A percentile compares a stretch with the other conserved stretches of the same genome.
These are phyloP conservation scores for Notodonta dromedarius DNA, from an alignment of 2,888 invertebrate genomes.

Conservation along the genomic window DNA sequence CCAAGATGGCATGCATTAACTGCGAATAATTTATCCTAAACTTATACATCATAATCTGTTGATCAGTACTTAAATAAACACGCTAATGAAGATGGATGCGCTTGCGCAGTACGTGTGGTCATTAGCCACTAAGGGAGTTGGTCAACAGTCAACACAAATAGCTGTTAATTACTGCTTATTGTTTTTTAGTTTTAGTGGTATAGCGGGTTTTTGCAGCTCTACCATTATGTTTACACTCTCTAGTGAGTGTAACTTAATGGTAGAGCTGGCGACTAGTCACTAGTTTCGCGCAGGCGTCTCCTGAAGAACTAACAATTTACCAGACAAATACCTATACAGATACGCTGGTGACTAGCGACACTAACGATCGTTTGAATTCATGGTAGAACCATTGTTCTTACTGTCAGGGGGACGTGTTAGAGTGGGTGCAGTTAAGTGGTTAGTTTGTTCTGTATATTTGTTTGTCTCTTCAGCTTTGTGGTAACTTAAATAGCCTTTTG, in stretches of 20 bases:
- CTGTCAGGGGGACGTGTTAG: not conserved
- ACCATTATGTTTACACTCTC: not conserved
- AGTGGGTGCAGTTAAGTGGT: not conserved
- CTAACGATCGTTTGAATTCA: no score
- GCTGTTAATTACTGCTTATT: conserved; percentile 37
- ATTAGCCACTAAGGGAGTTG: conserved; percentile 34
- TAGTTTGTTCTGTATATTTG: not conserved
- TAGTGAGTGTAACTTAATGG: no score
- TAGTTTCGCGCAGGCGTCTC: no score
- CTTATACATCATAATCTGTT: conserved; percentile 40
- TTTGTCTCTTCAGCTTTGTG: not conserved
- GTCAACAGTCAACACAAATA: conserved; percentile 29
- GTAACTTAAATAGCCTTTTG: not conserved
- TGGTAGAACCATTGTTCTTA: no score
- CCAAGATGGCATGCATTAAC: not conserved
- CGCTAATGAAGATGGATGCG: conserved; percentile 60
- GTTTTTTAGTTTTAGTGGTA: conserved; percentile 32
- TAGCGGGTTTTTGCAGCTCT: conserved; percentile 19
- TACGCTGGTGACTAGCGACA: no score
- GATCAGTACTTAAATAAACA: conserved; percentile 51
- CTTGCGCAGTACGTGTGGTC: conserved; percentile 41
- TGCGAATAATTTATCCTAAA: conserved; percentile 29
- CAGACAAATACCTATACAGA: no score
- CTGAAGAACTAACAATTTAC: no score
- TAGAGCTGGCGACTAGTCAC: no score